Base-by-base conservation (phyloP, 2,113 vertebrate genomes). In the Carassius carassius region DNA sequence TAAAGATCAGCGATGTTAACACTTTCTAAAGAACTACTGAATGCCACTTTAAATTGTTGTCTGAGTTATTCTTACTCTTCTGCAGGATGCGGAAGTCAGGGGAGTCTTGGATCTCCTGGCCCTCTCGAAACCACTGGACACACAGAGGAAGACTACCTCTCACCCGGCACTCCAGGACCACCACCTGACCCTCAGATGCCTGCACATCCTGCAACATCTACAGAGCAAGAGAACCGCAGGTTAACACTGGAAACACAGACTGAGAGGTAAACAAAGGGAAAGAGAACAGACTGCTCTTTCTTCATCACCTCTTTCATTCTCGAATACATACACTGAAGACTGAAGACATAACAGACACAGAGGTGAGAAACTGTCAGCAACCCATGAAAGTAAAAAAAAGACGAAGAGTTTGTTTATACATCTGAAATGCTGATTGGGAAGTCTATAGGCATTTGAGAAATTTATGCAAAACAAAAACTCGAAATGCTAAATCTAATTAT, bases 71-170 rank as follows among this genome's bases (percentile, higher is more conserved):
- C 96, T 95, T 94, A 99, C 98, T 99, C 96, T 99, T 99, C 87
- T 99, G 96, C 16, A 99, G 96, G 88, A 99, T 95, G 54, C 98
- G 94, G 91, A 99, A 99, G 90, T 99, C 98, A 0, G 98, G 98
- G 3, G 98, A 99, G 92, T 99, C 98, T 85, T 97, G 93, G 91
- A 99, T 97, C 92, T 99, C 96, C 35, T 93, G 85, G 1, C 96
- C 96, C 87, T 99, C 95, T 16, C 96, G 95, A 93, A 92, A 97
- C 98, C 98, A 99, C 47, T 90, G 92, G 89, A 99, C 97, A 75
- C 93, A 94, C 85, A 97, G 89, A 0, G 97, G 96, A 56, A 95
- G 96, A 0, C 92, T 89, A 25, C 97, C 97, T 47, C 95, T 96
- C 32, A 99, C 95, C 84, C 98, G 92, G 92, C 97, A 97, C 92